A percentile compares a stretch with the other conserved stretches of the same genome.
Conservation (phyloP, 2,888 invertebrate genomes). For the Phortica okadai region DNA sequence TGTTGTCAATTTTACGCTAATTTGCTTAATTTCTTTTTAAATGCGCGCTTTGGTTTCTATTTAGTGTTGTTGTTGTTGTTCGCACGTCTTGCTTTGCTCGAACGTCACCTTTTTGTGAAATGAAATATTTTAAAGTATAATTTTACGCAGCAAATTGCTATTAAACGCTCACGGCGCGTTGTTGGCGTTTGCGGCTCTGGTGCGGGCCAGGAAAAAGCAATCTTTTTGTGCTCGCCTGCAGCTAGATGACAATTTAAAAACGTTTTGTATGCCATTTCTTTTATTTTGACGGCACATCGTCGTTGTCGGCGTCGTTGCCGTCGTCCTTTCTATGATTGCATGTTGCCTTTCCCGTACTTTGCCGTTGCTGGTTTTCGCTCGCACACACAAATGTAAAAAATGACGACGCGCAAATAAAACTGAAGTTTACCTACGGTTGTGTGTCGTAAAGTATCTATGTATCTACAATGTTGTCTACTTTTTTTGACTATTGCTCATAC, state of each 20-base stretch:
- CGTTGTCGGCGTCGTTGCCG: neutral
- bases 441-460: too few relatives aligned
- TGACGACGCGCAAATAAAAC: slow-evolving; percentile 7
- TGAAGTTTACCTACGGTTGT: too few relatives aligned
- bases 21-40: too few relatives aligned
- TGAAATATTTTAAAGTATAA: neutral
- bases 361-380: neutral
- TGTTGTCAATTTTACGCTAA: too few relatives aligned
- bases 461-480: slow-evolving; percentile 11
- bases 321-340: neutral
- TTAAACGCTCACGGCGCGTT: neutral
- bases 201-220: slow-evolving; percentile 12
- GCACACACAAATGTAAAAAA: neutral
- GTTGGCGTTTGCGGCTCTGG: neutral
- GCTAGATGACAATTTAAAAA: slow-evolving; percentile 33
- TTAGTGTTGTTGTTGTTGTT: too few relatives aligned
- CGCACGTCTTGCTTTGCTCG: too few relatives aligned
- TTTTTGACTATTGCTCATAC: neutral
- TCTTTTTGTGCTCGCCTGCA: slow-evolving; percentile 29
- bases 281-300: neutral
- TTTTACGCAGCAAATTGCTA: slow-evolving; percentile 17
- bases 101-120: neutral
- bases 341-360: slow-evolving; percentile 1
- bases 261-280: slow-evolving; percentile 30
- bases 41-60: too few relatives aligned